A percentile compares a stretch with the other conserved stretches of the same genome.
Conservation (phyloP, 1,140 invertebrate species). For the Pygmarrhopalites habei region DNA sequence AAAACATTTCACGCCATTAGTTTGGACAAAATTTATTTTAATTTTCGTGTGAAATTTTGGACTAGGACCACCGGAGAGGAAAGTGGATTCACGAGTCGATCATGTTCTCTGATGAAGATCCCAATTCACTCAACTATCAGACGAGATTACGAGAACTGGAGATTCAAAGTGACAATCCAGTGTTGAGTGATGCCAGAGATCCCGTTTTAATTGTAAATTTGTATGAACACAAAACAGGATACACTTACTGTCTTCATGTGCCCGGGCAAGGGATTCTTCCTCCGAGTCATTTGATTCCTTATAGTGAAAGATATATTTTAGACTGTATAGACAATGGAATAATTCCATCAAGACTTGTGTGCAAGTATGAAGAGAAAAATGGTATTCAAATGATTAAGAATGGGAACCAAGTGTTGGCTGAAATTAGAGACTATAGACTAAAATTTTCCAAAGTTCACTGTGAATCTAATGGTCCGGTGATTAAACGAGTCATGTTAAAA, state of each 20-base stretch:
- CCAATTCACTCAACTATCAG: not conserved
- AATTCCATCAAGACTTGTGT: conserved; percentile 29
- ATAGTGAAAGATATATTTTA: conserved; percentile 30
- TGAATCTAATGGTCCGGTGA: conserved; percentile 8
- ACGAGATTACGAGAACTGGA: not conserved
- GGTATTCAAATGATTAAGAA: conserved; percentile 16
- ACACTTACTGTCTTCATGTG: conserved; percentile 19
- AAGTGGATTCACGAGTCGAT: too few relatives aligned
- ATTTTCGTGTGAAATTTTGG: too few relatives aligned
- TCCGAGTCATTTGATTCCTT: conserved; percentile 32
- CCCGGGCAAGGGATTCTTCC: conserved; percentile 5
- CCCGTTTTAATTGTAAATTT: conserved; percentile 25
- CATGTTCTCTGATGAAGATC: too few relatives aligned
- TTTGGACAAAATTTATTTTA: too few relatives aligned
- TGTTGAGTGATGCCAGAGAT: not conserved
- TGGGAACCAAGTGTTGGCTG: conserved; percentile 19
- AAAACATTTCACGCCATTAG: too few relatives aligned
- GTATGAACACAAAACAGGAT: conserved; percentile 21
- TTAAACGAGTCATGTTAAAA: conserved; percentile 21
- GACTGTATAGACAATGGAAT: conserved; percentile 29
- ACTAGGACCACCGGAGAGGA: too few relatives aligned
- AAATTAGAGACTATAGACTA: conserved; percentile 33
- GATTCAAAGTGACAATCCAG: too few relatives aligned
- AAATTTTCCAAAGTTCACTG: too few relatives aligned
- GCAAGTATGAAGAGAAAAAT: conserved; percentile 16